phyloP scores from a whole-genome alignment of 2,888 invertebrate genomes.

The Trisateles emortualis region DNA sequence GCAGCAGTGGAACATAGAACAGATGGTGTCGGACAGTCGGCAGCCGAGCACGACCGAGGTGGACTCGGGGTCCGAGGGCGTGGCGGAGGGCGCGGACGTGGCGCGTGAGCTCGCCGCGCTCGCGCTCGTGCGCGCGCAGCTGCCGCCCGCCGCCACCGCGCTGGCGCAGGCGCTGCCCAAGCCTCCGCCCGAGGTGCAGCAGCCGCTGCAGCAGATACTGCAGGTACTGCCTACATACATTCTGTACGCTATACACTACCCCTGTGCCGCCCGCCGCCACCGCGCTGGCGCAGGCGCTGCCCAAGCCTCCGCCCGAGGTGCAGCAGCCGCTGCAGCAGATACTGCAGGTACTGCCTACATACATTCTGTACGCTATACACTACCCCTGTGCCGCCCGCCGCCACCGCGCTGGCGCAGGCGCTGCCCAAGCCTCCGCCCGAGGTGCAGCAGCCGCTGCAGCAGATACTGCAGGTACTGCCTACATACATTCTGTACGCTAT shows the following conservation, averaged over 20 bases:
- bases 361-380: no score
- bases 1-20: slow-evolving; percentile 34
- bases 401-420: no score
- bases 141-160: slow-evolving; percentile 59
- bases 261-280: not conserved
- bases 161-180: slow-evolving; percentile 60
- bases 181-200: slow-evolving; percentile 54
- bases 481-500: no score
- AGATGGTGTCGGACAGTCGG: not conserved
- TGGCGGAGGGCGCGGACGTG: slow-evolving; percentile 78
- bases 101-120: slow-evolving; percentile 76
- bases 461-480: no score
- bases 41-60: slow-evolving; percentile 31
- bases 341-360: no score
- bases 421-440: no score
- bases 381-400: no score
- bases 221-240: slow-evolving; percentile 54
- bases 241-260: no score
- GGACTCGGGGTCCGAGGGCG: slow-evolving; percentile 62
- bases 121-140: slow-evolving; percentile 65
- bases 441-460: no score
- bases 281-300: no score
- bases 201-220: slow-evolving; percentile 66
- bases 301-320: no score
- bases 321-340: no score